These are phyloP conservation scores for Sander lucioperca DNA, from an alignment of 2,113 vertebrate species.

Conservation along the genomic window DNA sequence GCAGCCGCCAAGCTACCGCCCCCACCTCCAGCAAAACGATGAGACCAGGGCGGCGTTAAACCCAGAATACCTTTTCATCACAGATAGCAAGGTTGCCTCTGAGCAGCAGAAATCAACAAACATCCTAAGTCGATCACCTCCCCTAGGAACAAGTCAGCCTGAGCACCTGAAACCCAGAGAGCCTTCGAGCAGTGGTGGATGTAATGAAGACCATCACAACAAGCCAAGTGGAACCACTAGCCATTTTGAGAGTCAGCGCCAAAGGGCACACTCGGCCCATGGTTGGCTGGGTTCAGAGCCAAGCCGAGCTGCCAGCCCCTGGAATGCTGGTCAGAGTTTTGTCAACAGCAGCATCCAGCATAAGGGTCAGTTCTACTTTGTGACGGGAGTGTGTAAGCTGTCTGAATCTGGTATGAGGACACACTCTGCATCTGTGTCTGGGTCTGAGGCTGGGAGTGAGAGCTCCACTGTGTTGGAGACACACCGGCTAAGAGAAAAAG, in stretches of 20 bases:
- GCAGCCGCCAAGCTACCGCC: conserved; percentile 52
- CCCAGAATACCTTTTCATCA: conserved; percentile 60
- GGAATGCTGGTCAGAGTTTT: conserved; percentile 50
- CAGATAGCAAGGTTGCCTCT: conserved; percentile 53
- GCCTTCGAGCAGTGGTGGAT: conserved; percentile 25
- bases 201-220: conserved; percentile 41
- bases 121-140: conserved; percentile 66
- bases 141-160: conserved; percentile 68
- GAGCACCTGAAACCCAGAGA: conserved; percentile 73
- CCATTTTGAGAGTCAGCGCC: conserved; percentile 64
- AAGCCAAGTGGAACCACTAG: conserved; percentile 26
- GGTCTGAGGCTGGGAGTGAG: conserved; percentile 54
- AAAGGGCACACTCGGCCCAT: conserved; percentile 71
- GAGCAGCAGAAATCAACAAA: conserved; percentile 70
- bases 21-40: conserved; percentile 52
- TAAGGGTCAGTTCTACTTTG: conserved; percentile 86
- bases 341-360: conserved; percentile 83
- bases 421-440: conserved; percentile 54
- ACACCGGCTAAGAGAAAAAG: conserved; percentile 56
- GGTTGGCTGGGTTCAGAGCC: conserved; percentile 62
- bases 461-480: conserved; percentile 55
- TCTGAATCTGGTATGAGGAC: conserved; percentile 50
- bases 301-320: conserved; percentile 48
- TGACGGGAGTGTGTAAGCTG: conserved; percentile 80
- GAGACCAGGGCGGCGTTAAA: conserved; percentile 38